Evolutionary conservation across 2,888 invertebrate genomes (phyloP).

Genomic region (Thalpophila matura): DNA sequence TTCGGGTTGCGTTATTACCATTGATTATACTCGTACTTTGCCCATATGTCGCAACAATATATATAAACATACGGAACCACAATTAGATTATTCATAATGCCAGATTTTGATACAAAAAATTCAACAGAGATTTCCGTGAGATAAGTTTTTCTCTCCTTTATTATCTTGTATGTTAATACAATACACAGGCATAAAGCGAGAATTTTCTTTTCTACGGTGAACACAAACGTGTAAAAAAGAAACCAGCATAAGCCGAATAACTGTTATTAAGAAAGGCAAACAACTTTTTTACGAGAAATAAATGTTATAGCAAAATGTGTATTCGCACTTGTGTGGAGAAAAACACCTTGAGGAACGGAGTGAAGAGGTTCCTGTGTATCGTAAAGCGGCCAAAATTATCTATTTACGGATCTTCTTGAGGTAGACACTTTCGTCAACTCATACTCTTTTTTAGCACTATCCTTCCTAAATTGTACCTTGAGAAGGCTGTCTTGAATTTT

Average conservation of each 20-base stretch:
- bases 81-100: constrained; percentile 35
- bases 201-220: constrained; percentile 54
- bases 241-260: constrained; percentile 61
- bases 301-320: constrained; percentile 60
- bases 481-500: not conserved
- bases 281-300: constrained; percentile 65
- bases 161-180: constrained; percentile 60
- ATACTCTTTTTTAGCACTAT: constrained; percentile 31
- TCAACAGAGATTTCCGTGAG: constrained; percentile 29
- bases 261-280: constrained; percentile 62
- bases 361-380: constrained; percentile 53
- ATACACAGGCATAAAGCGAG: constrained; percentile 52
- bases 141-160: constrained; percentile 43
- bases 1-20: not conserved
- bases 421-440: constrained; percentile 38
- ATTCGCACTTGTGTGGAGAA: constrained; percentile 41
- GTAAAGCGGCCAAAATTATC: constrained; percentile 59
- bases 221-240: constrained; percentile 60
- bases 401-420: constrained; percentile 52
- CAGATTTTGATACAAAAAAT: constrained; percentile 35
- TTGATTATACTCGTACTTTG: no score
- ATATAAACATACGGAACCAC: constrained; percentile 20
- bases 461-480: not conserved
- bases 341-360: constrained; percentile 50
- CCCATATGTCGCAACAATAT: no score